Evolutionary conservation across 2,797 vertebrate species (phyloP), one percentile per base, ranked within the genome.

Genomic region (Oryzias dopingdopingensis): DNA sequence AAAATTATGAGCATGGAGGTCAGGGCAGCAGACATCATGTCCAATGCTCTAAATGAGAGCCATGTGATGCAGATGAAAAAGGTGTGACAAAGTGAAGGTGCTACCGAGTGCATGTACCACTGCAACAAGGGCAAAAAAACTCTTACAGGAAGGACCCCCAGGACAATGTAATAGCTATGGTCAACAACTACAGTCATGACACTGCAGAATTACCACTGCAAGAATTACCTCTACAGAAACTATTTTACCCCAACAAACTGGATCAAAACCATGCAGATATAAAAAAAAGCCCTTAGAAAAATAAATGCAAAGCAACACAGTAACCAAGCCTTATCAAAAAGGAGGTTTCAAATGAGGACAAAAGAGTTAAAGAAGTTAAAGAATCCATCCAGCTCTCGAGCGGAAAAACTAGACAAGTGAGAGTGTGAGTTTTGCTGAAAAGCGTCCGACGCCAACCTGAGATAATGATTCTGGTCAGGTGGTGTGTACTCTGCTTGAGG

Each of bases 1-100:
- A 91, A 87, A 92, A 91, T 74, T 83, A 82, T 76, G 82, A 88
- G 86, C 77, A 83, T 71, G 57, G 83, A 80, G 90, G 90, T 92
- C 89, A 91, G 79, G 74, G 72, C 61, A 65, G 70, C 68, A 83
- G 84, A 71, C 64, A 47, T 76, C 80, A 86, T 81, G 84, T 86
- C 82, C 87, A 78, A 90, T 83, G 78, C 74, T 70, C 81, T 74
- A 86, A 91, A 92, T 89, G 83, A 88, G 83, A 87, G 89, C 87
- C 87, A 88, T 87, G 83, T 90, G 88, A 62, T 86, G 74, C 54
- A 42, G 46, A 58, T 63, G 71, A 79, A 74, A 76, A 68, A 51
- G 72, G 69, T 68, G 65, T 43, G 2, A 50, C 14, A 64, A 49
- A 67, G 56, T 63, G 58, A 69, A 63, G 69, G 73, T 70, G 64